Percentiles rank a stretch among this genome's conserved stretches.
Evolutionary conservation across 2,888 invertebrate species (phyloP).

Genomic region (Tipula helvola): DNA sequence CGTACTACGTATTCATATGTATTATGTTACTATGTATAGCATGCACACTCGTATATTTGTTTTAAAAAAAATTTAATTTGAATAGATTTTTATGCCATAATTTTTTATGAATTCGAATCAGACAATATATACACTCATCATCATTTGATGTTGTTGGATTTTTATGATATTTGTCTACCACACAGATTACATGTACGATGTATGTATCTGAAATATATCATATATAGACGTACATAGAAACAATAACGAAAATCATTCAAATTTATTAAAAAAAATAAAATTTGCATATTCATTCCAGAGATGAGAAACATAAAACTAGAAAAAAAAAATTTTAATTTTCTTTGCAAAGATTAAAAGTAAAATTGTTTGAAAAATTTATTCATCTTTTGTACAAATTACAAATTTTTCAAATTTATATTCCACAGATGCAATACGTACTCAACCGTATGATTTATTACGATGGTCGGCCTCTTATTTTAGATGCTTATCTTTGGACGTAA

Average conservation of each 20-base stretch:
- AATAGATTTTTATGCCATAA: not conserved
- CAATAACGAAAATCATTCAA: not conserved
- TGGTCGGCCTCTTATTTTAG: constrained; percentile 79
- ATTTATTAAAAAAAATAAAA: not conserved
- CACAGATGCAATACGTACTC: constrained; percentile 73
- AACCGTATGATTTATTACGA: constrained; percentile 71
- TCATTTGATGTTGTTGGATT: not conserved
- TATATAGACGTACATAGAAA: not conserved
- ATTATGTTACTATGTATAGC: not conserved
- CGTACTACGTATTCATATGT: not conserved
- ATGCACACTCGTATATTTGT: not conserved
- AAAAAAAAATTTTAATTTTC: not conserved
- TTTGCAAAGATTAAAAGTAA: not conserved
- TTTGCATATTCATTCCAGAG: not conserved
- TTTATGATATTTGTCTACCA: not conserved
- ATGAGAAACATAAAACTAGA: not conserved
- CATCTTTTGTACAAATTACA: not conserved
- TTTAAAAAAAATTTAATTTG: not conserved
- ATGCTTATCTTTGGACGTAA: constrained; percentile 60
- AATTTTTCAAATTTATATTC: not conserved
- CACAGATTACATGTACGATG: not conserved
- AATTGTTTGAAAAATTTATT: not conserved
- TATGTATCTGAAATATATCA: not conserved
- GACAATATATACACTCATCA: not conserved
- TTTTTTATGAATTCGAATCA: not conserved